Conservation (phyloP, 2,888 invertebrate genomes). For the Drosophila setosimentum region DNA sequence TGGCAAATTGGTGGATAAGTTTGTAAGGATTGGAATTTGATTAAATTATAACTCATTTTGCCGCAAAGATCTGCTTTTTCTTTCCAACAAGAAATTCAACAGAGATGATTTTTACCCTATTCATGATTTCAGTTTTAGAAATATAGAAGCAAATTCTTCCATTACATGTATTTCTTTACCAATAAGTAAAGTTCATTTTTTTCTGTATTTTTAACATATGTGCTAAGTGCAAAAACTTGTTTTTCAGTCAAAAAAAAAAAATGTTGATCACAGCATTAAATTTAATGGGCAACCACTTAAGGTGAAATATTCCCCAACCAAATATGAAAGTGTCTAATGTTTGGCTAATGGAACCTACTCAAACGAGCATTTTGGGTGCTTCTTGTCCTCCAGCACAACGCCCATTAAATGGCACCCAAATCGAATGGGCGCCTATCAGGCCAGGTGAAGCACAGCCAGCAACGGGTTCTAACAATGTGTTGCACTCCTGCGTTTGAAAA, state of each 20-base stretch:
- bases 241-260: conserved; percentile 6
- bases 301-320: conserved; percentile 38
- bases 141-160: not conserved
- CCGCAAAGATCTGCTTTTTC: not conserved
- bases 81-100: not conserved
- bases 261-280: conserved; percentile 54
- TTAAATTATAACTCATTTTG: not conserved
- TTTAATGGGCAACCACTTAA: conserved; percentile 61
- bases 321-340: conserved; percentile 38
- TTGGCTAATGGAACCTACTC: conserved; percentile 55
- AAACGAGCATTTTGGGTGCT: conserved; percentile 13
- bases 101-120: not conserved
- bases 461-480: conserved; percentile 36
- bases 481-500: conserved; percentile 44
- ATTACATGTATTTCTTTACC: too few species aligned
- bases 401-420: conserved; percentile 41
- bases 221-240: conserved; percentile 58
- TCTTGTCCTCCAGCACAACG: conserved; percentile 28
- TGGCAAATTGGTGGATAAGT: not conserved
- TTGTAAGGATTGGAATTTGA: not conserved
- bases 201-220: conserved; percentile 10
- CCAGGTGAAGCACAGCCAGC: conserved; percentile 29
- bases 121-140: not conserved
- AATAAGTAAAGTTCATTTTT: not conserved
- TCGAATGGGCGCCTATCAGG: not conserved